phyloP scores from a whole-genome alignment of 2,888 invertebrate genomes.

The Amphipyra berbera region DNA sequence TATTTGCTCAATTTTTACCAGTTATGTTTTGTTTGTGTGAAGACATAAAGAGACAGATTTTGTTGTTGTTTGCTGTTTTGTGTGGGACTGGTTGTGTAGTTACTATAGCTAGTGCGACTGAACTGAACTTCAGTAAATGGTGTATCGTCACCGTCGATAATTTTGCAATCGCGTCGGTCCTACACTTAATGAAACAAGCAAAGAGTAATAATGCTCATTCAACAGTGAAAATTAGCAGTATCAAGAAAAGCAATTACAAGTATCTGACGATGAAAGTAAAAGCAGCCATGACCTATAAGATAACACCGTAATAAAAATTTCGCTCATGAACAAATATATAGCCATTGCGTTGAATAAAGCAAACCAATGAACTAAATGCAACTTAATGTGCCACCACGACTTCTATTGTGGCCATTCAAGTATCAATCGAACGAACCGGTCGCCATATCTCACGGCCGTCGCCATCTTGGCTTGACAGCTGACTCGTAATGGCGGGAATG shows the following conservation, averaged over 20 bases:
- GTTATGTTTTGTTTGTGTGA: no score
- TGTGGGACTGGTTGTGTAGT: no score
- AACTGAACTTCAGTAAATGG: no score
- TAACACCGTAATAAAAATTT: constrained; percentile 19
- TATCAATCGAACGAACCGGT: constrained; percentile 68
- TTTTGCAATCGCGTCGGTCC: no score
- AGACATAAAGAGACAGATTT: no score
- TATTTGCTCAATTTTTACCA: no score
- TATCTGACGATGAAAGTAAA: constrained; percentile 39
- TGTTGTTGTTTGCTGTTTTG: no score
- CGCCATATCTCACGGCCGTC: constrained; percentile 72
- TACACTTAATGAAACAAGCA: neutral
- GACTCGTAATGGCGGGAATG: constrained; percentile 73
- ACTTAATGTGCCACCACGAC: constrained; percentile 49
- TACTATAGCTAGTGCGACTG: no score
- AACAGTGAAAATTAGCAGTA: neutral
- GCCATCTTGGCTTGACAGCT: constrained; percentile 77
- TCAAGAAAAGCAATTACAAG: constrained; percentile 3
- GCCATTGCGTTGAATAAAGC: constrained; percentile 28
- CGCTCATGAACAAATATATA: constrained; percentile 16
- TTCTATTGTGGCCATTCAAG: constrained; percentile 67
- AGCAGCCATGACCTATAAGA: constrained; percentile 38
- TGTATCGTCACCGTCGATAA: no score
- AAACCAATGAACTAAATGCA: constrained; percentile 52
- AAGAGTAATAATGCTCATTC: neutral